A percentile compares a stretch with the other conserved stretches of the same genome.
phyloP scores from a whole-genome alignment of 2,888 invertebrate genomes.

The Meiosimyza platycephala region DNA sequence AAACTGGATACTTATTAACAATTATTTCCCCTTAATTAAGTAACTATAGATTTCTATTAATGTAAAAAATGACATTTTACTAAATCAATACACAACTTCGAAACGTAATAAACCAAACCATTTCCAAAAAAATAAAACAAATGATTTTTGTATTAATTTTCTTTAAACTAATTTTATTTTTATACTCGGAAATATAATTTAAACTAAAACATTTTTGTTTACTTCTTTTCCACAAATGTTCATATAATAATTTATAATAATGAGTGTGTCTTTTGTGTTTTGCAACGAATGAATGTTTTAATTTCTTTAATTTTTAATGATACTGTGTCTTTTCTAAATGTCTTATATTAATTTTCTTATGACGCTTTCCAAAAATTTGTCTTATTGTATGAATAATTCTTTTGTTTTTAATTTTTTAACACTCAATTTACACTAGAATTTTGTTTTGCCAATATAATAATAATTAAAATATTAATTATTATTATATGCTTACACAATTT shows the following conservation, averaged over 20 bases:
- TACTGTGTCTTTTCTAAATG: slow-evolving; percentile 23
- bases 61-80: slow-evolving; percentile 6
- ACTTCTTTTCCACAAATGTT: slow-evolving; percentile 26
- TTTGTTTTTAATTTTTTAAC: slow-evolving; percentile 23
- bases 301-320: slow-evolving; percentile 16
- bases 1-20: slow-evolving; percentile 53
- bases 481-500: slow-evolving; percentile 25
- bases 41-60: slow-evolving; percentile 14
- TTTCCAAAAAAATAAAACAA: slow-evolving; percentile 26
- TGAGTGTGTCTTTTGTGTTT: slow-evolving; percentile 14
- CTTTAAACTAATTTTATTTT: slow-evolving; percentile 62
- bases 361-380: slow-evolving; percentile 29
- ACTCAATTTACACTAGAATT: slow-evolving; percentile 37
- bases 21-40: slow-evolving; percentile 21
- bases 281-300: slow-evolving; percentile 24
- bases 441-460: slow-evolving; percentile 27
- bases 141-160: slow-evolving; percentile 33
- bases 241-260: slow-evolving; percentile 22
- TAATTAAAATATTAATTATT: slow-evolving; percentile 24
- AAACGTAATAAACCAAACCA: slow-evolving; percentile 46
- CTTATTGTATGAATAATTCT: not conserved
- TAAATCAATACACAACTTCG: not conserved
- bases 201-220: slow-evolving; percentile 54
- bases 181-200: slow-evolving; percentile 61
- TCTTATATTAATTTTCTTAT: slow-evolving; percentile 24